Evolutionary conservation across 2,888 invertebrate genomes (phyloP), one percentile per base, ranked within the genome.

Genomic region (Lepidocyrtoides sp.): DNA sequence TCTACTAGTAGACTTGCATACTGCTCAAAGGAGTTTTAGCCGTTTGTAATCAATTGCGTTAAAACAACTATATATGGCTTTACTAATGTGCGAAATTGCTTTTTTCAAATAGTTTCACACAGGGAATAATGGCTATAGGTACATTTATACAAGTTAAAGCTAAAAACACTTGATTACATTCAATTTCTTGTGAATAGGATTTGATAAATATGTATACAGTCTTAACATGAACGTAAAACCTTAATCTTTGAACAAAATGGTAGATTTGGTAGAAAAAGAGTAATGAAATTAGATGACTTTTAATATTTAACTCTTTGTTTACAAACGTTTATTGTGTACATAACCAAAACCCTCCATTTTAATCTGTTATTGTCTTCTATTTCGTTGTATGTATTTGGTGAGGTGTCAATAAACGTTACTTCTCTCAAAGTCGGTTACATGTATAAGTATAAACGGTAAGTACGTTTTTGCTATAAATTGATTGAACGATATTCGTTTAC

Each of bases 261-360:
- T n/a, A n/a, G n/a, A n/a, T n/a, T n/a, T 17, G 51, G 51, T 41
- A 63, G 77, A 72, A 26, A 85, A 72, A 75, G 85, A 14, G 63
- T 51, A 72, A 29, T 36, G 75, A 75, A 89, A 89, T 89, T 60
- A 84, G 51, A 89, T 89, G 83, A 84, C 83, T 89, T 89, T 89
- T 84, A 89, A 83, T 84, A 89, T 89, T 89, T 89, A 83, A 83
- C 84, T 77, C 79, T 72, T 89, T 89, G 89, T 89, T 89, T 89
- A 63, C 89, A 54, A 72, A 82, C 57, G n/a, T 41, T 44, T 82
- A 82, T 41, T 77, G 77, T 77, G 26, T 51, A 77, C 77, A 77
- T n/a, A 77, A 77, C 77, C 29, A 29, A 44, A 72, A 72, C 72
- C 72, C 72, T 44, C 72, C 20, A 23, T 12, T 5, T 20, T 54